A percentile compares a stretch with the other conserved stretches of the same genome.
Evolutionary conservation across 2,797 vertebrate genomes (phyloP).

Genomic region (Acridotheres tristis): DNA sequence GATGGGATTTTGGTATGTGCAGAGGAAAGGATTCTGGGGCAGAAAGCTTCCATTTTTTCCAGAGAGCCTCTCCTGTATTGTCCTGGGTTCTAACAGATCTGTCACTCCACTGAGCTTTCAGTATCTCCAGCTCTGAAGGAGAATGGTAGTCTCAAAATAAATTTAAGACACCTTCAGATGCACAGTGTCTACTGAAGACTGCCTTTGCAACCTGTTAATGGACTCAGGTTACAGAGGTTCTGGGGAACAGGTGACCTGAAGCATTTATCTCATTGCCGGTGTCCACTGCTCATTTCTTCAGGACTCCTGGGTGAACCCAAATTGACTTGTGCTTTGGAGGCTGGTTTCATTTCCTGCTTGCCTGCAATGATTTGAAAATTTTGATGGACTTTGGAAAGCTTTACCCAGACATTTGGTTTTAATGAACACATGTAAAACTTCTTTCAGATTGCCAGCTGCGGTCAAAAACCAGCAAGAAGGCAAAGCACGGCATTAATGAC

Average conservation of each 20-base stretch:
- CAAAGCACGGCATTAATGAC: not conserved
- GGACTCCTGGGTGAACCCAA: not conserved
- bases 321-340: not conserved
- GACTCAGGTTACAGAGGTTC: not conserved
- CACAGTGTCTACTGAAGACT: not conserved
- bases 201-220: not conserved
- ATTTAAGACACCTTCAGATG: not conserved
- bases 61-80: not conserved
- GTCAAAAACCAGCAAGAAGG: conserved; percentile 5
- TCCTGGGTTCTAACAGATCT: not conserved
- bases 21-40: not conserved
- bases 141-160: not conserved
- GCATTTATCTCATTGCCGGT: accelerated
- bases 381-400: conserved; percentile 17
- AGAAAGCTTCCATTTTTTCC: not conserved
- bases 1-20: not conserved
- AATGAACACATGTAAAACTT: not conserved
- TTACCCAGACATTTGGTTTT: conserved; percentile 24
- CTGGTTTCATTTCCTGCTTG: not conserved
- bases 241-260: not conserved
- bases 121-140: not conserved
- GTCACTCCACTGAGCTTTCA: not conserved
- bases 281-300: not conserved
- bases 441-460: not conserved
- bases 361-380: not conserved